phyloP scores from a whole-genome alignment of 2,888 invertebrate genomes.

The Tethea ocularis region DNA sequence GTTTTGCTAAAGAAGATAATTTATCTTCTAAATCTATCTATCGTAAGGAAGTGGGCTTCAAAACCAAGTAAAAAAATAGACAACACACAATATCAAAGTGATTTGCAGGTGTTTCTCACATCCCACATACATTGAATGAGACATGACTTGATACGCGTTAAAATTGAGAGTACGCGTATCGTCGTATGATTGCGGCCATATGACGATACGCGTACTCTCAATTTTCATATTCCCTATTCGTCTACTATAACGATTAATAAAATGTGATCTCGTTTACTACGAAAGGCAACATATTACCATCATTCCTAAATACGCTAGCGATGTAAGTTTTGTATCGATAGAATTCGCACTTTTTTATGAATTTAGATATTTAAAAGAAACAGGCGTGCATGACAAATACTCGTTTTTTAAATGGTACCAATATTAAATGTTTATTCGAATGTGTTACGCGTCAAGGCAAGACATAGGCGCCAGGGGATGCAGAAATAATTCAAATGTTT shows the following conservation, averaged over 20 bases:
- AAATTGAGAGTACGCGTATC: not conserved
- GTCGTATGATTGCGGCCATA: not conserved
- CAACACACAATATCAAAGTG: too few species aligned
- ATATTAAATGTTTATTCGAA: not conserved
- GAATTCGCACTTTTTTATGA: conserved; percentile 21
- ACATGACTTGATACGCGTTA: too few species aligned
- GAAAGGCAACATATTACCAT: conserved; percentile 29
- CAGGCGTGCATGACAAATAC: not conserved
- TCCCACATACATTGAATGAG: too few species aligned
- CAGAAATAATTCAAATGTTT: too few species aligned
- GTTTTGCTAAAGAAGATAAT: too few species aligned
- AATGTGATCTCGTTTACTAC: conserved; percentile 29
- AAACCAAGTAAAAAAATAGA: too few species aligned
- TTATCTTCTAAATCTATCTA: too few species aligned
- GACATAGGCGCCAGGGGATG: too few species aligned
- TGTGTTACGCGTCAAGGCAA: too few species aligned
- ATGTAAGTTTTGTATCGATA: conserved; percentile 24
- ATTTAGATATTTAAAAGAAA: not conserved
- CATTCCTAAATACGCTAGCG: conserved; percentile 34
- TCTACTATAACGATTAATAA: not conserved
- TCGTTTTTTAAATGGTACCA: not conserved
- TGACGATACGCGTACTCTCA: not conserved
- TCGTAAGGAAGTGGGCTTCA: too few species aligned
- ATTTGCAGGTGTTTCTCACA: too few species aligned
- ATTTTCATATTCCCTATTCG: not conserved